phyloP scores from a whole-genome alignment of 2,888 invertebrate genomes.

The Axea sp. region DNA sequence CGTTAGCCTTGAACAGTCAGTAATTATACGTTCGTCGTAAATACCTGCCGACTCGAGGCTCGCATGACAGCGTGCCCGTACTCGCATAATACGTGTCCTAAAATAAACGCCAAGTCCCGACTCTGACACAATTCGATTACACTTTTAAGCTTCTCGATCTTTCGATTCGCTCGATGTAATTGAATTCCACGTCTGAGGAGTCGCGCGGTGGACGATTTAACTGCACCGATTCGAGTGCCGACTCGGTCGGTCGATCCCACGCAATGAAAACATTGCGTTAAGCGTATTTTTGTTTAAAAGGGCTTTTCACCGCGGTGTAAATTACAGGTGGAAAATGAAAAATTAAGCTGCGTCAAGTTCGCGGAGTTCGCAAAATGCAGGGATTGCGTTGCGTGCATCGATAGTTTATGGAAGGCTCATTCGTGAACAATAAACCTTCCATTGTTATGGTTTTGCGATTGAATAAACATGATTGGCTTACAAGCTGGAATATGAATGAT shows the following conservation, averaged over 20 bases:
- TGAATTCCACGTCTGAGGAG: slow-evolving; percentile 26
- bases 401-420: too few species aligned
- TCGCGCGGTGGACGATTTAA: too few species aligned
- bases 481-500: slow-evolving; percentile 52
- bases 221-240: too few species aligned
- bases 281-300: too few species aligned
- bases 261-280: too few species aligned
- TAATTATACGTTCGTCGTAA: slow-evolving; percentile 70
- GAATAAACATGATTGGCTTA: slow-evolving; percentile 70
- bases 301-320: too few species aligned
- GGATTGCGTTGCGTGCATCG: too few species aligned
- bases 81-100: slow-evolving; percentile 60
- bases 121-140: slow-evolving; percentile 60
- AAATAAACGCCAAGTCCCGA: slow-evolving; percentile 63
- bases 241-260: too few species aligned
- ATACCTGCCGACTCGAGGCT: slow-evolving; percentile 67
- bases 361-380: too few species aligned
- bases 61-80: slow-evolving; percentile 65
- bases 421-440: too few species aligned
- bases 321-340: too few species aligned
- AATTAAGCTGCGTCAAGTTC: too few species aligned
- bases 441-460: slow-evolving; percentile 66
- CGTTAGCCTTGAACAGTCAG: slow-evolving; percentile 69
- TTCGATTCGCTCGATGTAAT: slow-evolving; percentile 23
- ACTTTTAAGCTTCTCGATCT: slow-evolving; percentile 40